Evolutionary conservation across 2,113 vertebrate species (phyloP).

Genomic region (Anhinga anhinga): DNA sequence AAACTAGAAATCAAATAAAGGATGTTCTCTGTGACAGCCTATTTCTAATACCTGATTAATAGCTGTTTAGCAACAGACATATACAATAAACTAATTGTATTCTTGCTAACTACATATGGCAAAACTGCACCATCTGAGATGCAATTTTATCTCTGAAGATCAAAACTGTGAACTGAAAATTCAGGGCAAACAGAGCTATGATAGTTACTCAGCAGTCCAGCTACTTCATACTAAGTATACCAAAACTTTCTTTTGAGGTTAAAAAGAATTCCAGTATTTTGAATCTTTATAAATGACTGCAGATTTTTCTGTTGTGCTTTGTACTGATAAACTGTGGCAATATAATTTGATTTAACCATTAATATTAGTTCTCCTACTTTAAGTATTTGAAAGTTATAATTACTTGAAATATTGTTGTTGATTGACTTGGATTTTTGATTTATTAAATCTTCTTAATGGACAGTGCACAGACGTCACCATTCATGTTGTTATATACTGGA

Average conservation of each 20-base stretch:
- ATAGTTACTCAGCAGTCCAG: not conserved
- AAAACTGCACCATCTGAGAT: not conserved
- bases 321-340: not conserved
- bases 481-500: constrained; percentile 25
- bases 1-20: not conserved
- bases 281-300: not conserved
- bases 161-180: not conserved
- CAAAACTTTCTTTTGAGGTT: not conserved
- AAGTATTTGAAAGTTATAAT: constrained; percentile 30
- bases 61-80: not conserved
- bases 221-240: not conserved
- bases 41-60: not conserved
- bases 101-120: not conserved
- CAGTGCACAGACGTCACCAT: constrained; percentile 10
- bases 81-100: not conserved
- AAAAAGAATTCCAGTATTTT: not conserved
- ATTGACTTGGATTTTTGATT: constrained; percentile 49
- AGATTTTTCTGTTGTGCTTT: not conserved
- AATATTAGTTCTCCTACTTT: not conserved
- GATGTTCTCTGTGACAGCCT: not conserved
- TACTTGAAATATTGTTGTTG: constrained; percentile 27
- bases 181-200: not conserved
- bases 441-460: constrained; percentile 44
- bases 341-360: constrained; percentile 24
- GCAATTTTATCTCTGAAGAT: not conserved